Evolutionary conservation across 1,140 invertebrate genomes (phyloP).

Genomic region (Anoplolepis gracilipes): DNA sequence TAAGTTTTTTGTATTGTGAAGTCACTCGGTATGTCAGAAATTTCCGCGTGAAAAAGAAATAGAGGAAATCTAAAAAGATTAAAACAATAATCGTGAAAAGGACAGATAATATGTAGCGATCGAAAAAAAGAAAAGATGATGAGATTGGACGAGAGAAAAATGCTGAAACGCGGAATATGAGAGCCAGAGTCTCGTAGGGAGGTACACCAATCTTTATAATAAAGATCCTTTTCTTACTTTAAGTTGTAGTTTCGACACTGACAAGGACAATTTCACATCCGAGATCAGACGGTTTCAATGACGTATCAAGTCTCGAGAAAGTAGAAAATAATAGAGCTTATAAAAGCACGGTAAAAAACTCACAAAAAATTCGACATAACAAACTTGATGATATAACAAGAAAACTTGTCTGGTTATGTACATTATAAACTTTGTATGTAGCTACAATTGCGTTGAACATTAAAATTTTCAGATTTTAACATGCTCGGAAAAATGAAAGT

Average conservation of each 20-base stretch:
- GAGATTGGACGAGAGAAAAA: slow-evolving; percentile 56
- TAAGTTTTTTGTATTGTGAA: slow-evolving; percentile 16
- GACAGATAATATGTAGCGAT: slow-evolving; percentile 38
- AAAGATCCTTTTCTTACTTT: slow-evolving; percentile 50
- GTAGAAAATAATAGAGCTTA: neutral
- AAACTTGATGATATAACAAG: slow-evolving; percentile 15
- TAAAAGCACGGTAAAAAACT: neutral
- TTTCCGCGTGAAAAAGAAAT: slow-evolving; percentile 51
- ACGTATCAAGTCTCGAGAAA: neutral
- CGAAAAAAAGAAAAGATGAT: slow-evolving; percentile 53
- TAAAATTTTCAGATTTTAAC: neutral
- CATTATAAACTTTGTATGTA: neutral
- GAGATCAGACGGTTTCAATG: neutral
- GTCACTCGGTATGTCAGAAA: slow-evolving; percentile 18
- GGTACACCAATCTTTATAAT: slow-evolving; percentile 31
- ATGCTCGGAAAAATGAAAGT: neutral
- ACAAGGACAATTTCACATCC: neutral
- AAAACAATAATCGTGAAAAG: slow-evolving; percentile 53
- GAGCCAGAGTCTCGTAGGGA: slow-evolving; percentile 34
- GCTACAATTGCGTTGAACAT: neutral
- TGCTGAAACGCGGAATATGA: slow-evolving; percentile 63
- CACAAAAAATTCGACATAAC: neutral
- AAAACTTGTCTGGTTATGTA: slow-evolving; percentile 7
- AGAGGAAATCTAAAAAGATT: slow-evolving; percentile 12
- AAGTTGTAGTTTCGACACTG: neutral